A percentile compares a stretch with the other conserved stretches of the same genome.
Conservation (phyloP, 1,140 invertebrate genomes). For the Pemphigus obesinymphae region DNA sequence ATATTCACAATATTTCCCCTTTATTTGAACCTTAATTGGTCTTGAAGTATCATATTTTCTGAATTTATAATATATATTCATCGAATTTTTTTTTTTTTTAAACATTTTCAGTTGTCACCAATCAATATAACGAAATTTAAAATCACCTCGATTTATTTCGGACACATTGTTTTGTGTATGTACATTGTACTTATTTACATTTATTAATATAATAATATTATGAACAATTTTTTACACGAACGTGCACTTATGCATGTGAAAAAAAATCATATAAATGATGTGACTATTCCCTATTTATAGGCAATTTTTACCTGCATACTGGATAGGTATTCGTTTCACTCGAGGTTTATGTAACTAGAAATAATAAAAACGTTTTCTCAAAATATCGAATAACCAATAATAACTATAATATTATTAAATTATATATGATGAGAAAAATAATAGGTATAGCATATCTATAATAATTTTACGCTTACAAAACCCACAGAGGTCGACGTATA, state of each 20-base stretch:
- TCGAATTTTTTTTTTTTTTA: background rate
- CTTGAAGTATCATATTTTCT: background rate
- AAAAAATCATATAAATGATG: background rate
- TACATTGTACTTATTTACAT: background rate
- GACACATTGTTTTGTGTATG: background rate
- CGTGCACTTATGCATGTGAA: background rate
- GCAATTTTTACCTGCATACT: no score
- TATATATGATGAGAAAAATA: background rate
- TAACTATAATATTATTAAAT: background rate
- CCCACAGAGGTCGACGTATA: background rate
- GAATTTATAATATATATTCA: background rate
- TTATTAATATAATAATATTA: no score
- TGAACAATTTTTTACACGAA: background rate
- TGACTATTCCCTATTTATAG: background rate
- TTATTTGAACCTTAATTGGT: background rate
- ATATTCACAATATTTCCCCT: background rate
- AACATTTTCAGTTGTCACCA: background rate
- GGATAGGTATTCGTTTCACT: no score
- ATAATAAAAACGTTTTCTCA: background rate
- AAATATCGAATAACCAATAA: background rate
- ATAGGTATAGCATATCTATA: background rate
- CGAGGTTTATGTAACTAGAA: background rate
- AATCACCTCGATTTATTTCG: background rate
- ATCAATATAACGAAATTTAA: slow-evolving; percentile 17
- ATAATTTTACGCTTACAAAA: background rate